These are phyloP conservation scores for Drosophila koepferae DNA, from an alignment of 2,888 invertebrate genomes.

Conservation along the genomic window DNA sequence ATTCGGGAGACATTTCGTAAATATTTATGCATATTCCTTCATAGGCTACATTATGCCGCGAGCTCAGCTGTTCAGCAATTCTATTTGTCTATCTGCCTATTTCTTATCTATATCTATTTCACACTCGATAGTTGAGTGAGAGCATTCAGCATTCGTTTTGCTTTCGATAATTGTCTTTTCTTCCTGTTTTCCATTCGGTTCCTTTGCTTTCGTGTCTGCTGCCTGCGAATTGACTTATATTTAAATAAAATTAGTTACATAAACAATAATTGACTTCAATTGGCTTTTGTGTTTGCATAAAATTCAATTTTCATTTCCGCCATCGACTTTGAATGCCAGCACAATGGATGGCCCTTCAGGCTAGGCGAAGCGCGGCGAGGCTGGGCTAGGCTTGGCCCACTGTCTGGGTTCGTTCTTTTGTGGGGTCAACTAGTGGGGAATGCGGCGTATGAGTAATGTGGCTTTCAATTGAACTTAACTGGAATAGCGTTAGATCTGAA, in stretches of 20 bases:
- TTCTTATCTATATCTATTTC: neutral
- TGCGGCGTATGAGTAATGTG: constrained; percentile 16
- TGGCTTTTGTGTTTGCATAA: constrained; percentile 78
- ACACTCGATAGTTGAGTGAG: neutral
- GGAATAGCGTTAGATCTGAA: neutral
- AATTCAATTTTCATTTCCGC: constrained; percentile 77
- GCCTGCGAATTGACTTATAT: constrained; percentile 64
- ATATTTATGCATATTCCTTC: constrained; percentile 48
- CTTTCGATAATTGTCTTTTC: neutral
- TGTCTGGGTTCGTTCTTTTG: constrained; percentile 30
- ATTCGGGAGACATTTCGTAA: constrained; percentile 35
- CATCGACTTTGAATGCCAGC: constrained; percentile 49
- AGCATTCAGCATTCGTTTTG: constrained; percentile 13
- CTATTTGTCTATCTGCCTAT: neutral
- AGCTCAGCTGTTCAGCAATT: neutral
- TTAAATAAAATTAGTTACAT: constrained; percentile 80
- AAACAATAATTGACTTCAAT: constrained; percentile 81
- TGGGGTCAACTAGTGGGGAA: constrained; percentile 26
- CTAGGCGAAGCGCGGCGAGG: constrained; percentile 1
- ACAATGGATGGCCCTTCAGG: constrained; percentile 43
- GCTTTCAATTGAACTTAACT: neutral
- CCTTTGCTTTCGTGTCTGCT: constrained; percentile 8
- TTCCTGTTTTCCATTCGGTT: constrained; percentile 6
- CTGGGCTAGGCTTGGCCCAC: neutral
- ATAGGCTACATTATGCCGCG: neutral